Evolutionary conservation across 2,797 vertebrate species (phyloP).

Genomic region (Schizothorax lantsangensis): DNA sequence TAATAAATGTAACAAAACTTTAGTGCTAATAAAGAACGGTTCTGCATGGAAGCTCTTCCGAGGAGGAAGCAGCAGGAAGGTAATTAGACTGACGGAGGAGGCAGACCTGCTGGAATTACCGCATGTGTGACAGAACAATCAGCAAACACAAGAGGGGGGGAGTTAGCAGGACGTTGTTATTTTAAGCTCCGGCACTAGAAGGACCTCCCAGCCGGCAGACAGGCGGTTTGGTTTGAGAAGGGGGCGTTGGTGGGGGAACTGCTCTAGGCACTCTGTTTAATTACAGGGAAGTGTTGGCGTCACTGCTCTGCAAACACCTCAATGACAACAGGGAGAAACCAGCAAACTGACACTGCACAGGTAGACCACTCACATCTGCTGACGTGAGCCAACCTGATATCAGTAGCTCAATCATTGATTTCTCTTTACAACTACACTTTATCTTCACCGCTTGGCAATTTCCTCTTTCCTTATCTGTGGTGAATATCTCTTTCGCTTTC

Average conservation of each 20-base stretch:
- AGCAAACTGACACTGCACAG: background rate
- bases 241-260: constrained; percentile 10
- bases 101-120: constrained; percentile 27
- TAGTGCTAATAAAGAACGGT: background rate
- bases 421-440: constrained; percentile 22
- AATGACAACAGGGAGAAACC: constrained; percentile 37
- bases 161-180: constrained; percentile 45
- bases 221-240: constrained; percentile 8
- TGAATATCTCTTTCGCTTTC: constrained; percentile 6
- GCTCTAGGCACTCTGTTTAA: constrained; percentile 68
- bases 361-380: constrained; percentile 1
- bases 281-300: constrained; percentile 73
- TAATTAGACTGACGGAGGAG: constrained; percentile 2
- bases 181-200: constrained; percentile 30
- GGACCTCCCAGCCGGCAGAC: constrained; percentile 44
- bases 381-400: background rate
- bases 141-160: constrained; percentile 40
- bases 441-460: constrained; percentile 32
- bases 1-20: background rate
- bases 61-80: constrained; percentile 11
- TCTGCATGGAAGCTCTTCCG: constrained; percentile 18
- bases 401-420: constrained; percentile 25
- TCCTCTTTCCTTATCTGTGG: constrained; percentile 22
- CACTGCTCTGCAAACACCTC: constrained; percentile 48
- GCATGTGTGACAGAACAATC: constrained; percentile 47